Base-by-base conservation (phyloP, 2,888 invertebrate species). In the Nebria salina region DNA sequence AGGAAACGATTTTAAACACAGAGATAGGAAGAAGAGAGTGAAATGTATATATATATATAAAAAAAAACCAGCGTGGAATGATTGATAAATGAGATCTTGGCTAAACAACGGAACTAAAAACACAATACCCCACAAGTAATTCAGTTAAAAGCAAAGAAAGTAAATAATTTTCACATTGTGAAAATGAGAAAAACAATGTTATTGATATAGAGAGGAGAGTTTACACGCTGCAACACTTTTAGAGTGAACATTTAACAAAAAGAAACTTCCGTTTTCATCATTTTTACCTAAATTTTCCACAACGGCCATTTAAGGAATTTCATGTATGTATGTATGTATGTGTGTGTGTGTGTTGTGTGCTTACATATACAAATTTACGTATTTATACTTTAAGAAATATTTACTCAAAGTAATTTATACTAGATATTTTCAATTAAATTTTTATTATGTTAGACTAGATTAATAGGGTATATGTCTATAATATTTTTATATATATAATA, bases 401-500 rank as follows among this genome's bases (percentile, higher is more conserved):
- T 54, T 68, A 77, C 77, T 70, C 41, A 77, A 65, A 77, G 54
- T 54, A 54, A 54, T 54, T 7, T 54, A 54, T 54, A 43, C 9
- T 43, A 54, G 8, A 54, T 8, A 54, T 54, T 54, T 54, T 54
- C 54, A 54, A 54, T 54, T 54, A 11, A 11, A 54, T 11, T 54
- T 54, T 54, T 54, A 54, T 54, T 54, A 54, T 54, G 65, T 78
- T 78, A 78, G 78, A 78, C 78, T 78, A 78, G 78, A 78, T 65
- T 72, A 70, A 68, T 78, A 78, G 54, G 74, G 78, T 80, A 72
- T 80, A 79, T 79, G 70, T 70, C 70, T 75, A 75, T 80, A 80
- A 25, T 78, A 34, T 20, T 20, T 20, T 20, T 34, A 34, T 34
- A 34, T 75, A 79, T 73, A 78, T 73, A 73, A 78, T 75, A 75